Percentiles rank a stretch among this genome's conserved stretches.
These are phyloP conservation scores for Trileptium ribeirensis DNA, from an alignment of 2,888 invertebrate genomes.

Conservation along the genomic window DNA sequence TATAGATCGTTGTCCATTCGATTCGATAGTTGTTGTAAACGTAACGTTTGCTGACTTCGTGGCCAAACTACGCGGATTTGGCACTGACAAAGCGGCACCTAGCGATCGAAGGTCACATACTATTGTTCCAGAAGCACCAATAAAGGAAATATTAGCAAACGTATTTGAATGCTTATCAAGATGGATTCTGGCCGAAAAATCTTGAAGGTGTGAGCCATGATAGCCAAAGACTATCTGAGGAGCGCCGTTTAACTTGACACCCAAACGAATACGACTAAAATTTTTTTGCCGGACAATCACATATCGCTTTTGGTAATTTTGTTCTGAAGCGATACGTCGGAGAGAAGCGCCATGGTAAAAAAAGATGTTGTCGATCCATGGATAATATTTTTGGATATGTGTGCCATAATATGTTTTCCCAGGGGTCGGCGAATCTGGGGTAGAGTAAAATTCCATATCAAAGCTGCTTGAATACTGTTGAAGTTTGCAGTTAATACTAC, in stretches of 20 bases:
- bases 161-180: slow-evolving; percentile 8
- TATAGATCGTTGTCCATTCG: background rate
- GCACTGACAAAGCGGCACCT: background rate
- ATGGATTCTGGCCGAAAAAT: slow-evolving; percentile 4
- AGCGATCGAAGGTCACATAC: background rate
- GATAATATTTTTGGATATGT: background rate
- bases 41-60: background rate
- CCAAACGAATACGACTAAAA: background rate
- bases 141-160: background rate
- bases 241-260: background rate
- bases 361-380: background rate
- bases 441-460: slow-evolving; percentile 44
- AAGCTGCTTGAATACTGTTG: slow-evolving; percentile 44
- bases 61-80: too few relatives aligned
- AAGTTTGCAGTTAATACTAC: slow-evolving; percentile 44
- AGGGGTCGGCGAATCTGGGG: slow-evolving; percentile 18
- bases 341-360: background rate
- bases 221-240: background rate
- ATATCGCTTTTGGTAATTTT: background rate
- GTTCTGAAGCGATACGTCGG: background rate
- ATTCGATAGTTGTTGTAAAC: background rate
- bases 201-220: background rate
- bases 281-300: background rate
- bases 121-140: slow-evolving; percentile 4
- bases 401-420: background rate